A percentile compares a stretch with the other conserved stretches of the same genome.
Conservation (phyloP, 2,797 vertebrate species). For the Cirrhinus molitorella region DNA sequence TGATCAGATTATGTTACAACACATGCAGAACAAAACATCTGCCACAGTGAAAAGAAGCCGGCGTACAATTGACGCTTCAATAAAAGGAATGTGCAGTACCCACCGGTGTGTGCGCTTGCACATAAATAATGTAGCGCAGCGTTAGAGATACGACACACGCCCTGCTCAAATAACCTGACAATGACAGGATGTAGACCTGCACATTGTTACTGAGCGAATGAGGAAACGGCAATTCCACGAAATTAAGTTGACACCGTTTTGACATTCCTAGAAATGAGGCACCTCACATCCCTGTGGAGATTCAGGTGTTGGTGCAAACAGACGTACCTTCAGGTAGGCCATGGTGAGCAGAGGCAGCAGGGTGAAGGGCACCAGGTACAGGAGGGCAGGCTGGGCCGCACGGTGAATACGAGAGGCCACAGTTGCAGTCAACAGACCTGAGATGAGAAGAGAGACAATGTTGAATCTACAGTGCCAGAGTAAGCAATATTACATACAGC, state of each 20-base stretch:
- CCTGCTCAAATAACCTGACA: neutral
- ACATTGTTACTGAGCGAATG: neutral
- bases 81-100: conserved; percentile 6
- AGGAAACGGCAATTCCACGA: neutral
- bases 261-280: neutral
- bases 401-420: conserved; percentile 98
- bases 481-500: neutral
- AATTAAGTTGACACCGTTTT: neutral
- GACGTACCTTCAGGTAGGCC: conserved; percentile 97
- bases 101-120: neutral
- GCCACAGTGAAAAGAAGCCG: conserved; percentile 5
- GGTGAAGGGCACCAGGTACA: conserved; percentile 99
- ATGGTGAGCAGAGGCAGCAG: conserved; percentile 99
- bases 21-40: conserved; percentile 39
- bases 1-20: conserved; percentile 18
- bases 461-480: neutral
- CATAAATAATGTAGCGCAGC: conserved; percentile 32
- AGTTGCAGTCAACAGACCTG: conserved; percentile 96
- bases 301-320: neutral
- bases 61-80: neutral
- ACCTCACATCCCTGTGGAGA: neutral
- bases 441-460: conserved; percentile 29
- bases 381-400: conserved; percentile 96
- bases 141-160: conserved; percentile 25
- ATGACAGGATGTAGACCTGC: neutral